Evolutionary conservation across 30 jellyfish, hydroid and myxozoan species (phyloP).

Genomic region (Nemopilema nomurai): DNA sequence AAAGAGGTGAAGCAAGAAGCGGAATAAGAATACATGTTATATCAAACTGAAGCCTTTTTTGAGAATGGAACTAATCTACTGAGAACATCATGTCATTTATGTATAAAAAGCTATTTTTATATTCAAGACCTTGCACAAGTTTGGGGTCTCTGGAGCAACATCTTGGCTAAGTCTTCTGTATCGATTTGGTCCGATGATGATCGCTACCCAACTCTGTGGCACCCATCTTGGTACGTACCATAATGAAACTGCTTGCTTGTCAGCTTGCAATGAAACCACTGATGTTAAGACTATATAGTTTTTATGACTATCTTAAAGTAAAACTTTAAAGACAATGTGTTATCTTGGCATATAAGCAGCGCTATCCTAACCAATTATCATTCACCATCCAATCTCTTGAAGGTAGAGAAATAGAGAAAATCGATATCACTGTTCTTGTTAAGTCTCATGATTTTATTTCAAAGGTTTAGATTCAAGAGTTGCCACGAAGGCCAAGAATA

Average conservation of each 20-base stretch:
- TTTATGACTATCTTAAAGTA: not conserved
- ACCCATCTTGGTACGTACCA: constrained; percentile 35
- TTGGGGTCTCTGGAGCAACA: constrained; percentile 13
- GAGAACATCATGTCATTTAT: too few relatives aligned
- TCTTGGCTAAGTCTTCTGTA: constrained; percentile 77
- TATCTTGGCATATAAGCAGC: too few relatives aligned
- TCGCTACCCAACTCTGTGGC: constrained; percentile 53
- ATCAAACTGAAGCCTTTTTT: too few relatives aligned
- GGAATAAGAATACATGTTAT: too few relatives aligned
- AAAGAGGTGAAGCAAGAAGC: too few relatives aligned
- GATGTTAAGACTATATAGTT: too few relatives aligned
- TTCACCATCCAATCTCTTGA: too few relatives aligned
- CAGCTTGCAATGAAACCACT: not conserved
- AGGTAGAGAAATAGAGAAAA: too few relatives aligned
- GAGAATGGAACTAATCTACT: too few relatives aligned
- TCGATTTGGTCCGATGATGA: constrained; percentile 69
- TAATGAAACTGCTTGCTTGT: not conserved
- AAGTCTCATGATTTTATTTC: not conserved
- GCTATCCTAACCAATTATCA: too few relatives aligned
- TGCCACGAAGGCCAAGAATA: constrained; percentile 91
- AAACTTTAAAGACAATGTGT: too few relatives aligned
- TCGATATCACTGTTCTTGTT: too few relatives aligned
- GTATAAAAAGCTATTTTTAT: not conserved
- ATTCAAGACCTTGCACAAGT: constrained; percentile 10
- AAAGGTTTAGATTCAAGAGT: constrained; percentile 7